Evolutionary conservation across 2,113 vertebrate genomes (phyloP), one percentile per base, ranked within the genome.

Genomic region (Corydoras sp.): DNA sequence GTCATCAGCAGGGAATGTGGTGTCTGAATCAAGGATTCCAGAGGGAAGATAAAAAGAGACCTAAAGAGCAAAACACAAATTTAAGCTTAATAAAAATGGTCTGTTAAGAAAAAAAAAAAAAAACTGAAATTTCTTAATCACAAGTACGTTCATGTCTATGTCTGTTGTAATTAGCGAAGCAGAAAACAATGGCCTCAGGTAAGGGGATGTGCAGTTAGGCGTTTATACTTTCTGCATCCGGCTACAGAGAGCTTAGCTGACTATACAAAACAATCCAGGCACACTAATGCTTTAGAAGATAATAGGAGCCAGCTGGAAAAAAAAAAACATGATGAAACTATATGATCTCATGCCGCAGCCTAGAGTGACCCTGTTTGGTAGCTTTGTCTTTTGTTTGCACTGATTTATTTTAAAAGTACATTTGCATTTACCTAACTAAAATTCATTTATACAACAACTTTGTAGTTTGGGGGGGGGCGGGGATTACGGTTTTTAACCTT

Each of bases 221-320:
- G 9, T 56, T 49, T 56, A 63, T 58, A 72, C 18, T 35, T 64
- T 56, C 35, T 72, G 54, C 13, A 51, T 62, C 54, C 15, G 35
- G 10, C 9, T 86, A 84, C 74, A 76, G 80, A 84, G 80, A 84
- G 79, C 71, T 73, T 84, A 83, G 75, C 78, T 81, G 85, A 83
- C 82, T 82, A 24, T 48, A 18, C 56, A 4, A 55, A 66, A 66
- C 56, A 71, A 65, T 24, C 12, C 30, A 83, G 79, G 82, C 84
- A 82, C 80, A 83, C 67, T 81, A 79, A 63, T 48, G 29, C 30
- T 61, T 60, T 51, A 59, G n/a, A 53, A 62, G 59, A 32, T 61
- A 60, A 50, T 62, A 10, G 54, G 71, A 79, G 31, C 51, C 78
- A 76, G 82, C 77, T 79, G 77, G 78, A 70, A 51, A 82, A 81